These are phyloP conservation scores for Cheumatopsyche charites DNA, from an alignment of 1,140 invertebrate species.

Conservation along the genomic window DNA sequence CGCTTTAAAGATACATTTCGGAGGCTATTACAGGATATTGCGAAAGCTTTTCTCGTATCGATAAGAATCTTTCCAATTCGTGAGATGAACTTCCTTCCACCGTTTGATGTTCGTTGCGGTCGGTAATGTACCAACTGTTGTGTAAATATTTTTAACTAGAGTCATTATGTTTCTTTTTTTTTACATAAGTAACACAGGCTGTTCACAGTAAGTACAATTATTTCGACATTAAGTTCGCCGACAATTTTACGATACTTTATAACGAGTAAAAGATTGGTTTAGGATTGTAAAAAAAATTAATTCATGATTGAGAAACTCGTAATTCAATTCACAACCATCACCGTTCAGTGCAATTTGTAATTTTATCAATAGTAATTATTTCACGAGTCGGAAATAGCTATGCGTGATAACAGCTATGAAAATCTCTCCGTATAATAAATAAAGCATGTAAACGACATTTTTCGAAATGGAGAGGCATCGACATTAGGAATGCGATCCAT, in stretches of 20 bases:
- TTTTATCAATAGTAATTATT: no score
- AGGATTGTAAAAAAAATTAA: slow-evolving; percentile 17
- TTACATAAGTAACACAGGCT: slow-evolving; percentile 11
- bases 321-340: background rate
- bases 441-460: no score
- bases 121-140: slow-evolving; percentile 8
- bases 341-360: no score
- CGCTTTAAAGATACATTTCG: no score
- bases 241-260: slow-evolving; percentile 14
- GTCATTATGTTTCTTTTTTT: slow-evolving; percentile 9
- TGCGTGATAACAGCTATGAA: no score
- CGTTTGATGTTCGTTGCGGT: background rate
- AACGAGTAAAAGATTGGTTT: slow-evolving; percentile 27
- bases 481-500: no score
- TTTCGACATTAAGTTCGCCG: slow-evolving; percentile 27
- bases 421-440: no score
- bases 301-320: background rate
- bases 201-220: slow-evolving; percentile 18
- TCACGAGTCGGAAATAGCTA: no score
- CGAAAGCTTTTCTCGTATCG: slow-evolving; percentile 18
- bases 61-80: slow-evolving; percentile 24
- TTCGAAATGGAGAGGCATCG: no score
- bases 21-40: slow-evolving; percentile 14
- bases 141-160: slow-evolving; percentile 23
- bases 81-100: slow-evolving; percentile 11